phyloP scores from a whole-genome alignment of 2,113 vertebrate species.

The Capra hircus region DNA sequence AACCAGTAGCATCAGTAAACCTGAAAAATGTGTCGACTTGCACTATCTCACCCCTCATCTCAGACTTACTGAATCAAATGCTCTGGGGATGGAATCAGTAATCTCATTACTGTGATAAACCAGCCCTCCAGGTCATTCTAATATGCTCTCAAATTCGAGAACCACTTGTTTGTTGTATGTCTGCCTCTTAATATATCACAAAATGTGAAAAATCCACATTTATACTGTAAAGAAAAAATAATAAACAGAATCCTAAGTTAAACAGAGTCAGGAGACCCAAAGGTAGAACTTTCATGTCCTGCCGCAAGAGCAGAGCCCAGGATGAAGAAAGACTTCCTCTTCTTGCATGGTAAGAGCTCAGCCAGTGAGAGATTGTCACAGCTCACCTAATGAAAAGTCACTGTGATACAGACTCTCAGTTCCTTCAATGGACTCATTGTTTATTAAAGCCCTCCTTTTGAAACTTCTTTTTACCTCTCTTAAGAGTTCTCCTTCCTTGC shows the following conservation, averaged over 20 bases:
- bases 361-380: not conserved
- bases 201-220: not conserved
- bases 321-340: not conserved
- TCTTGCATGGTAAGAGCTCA: not conserved
- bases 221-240: not conserved
- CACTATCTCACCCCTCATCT: not conserved
- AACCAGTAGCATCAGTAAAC: not conserved
- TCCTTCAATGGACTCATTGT: not conserved
- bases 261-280: not conserved
- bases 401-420: not conserved
- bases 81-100: fast-evolving
- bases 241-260: not conserved
- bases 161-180: not conserved
- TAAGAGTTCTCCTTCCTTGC: not conserved
- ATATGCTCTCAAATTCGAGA: not conserved
- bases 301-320: not conserved
- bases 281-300: not conserved
- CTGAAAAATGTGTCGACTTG: not conserved
- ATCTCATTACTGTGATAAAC: not conserved
- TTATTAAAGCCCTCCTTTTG: not conserved
- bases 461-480: not conserved
- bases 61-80: not conserved
- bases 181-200: not conserved
- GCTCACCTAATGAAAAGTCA: not conserved
- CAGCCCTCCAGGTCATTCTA: not conserved